phyloP scores from a whole-genome alignment of 2,888 invertebrate species.

The Temnothorax ravouxi region DNA sequence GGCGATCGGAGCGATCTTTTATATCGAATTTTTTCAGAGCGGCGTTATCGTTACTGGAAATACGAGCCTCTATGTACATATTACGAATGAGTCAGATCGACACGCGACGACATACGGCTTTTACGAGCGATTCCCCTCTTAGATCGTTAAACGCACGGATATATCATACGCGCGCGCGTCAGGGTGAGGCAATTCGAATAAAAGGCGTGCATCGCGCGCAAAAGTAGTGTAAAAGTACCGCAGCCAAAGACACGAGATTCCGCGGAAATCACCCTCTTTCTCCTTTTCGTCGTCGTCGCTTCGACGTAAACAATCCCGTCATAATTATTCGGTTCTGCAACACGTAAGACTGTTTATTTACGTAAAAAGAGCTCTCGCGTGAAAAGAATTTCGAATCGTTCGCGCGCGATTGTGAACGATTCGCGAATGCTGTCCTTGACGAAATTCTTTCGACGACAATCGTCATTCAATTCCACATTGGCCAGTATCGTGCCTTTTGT shows the following conservation, averaged over 20 bases:
- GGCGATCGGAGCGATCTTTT: not conserved
- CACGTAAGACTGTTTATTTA: not conserved
- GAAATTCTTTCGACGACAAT: not conserved
- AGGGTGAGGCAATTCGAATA: slow-evolving; percentile 1
- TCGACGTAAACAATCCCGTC: not conserved
- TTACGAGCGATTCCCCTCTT: slow-evolving; percentile 19
- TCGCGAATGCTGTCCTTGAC: not conserved
- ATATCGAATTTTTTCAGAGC: not conserved
- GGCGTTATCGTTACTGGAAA: not conserved
- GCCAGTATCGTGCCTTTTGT: not conserved
- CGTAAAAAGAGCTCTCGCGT: not conserved
- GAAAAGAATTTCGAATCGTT: not conserved
- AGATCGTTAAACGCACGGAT: slow-evolving; percentile 17
- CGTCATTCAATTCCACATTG: not conserved
- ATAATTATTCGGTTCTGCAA: not conserved
- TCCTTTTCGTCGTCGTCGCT: not conserved
- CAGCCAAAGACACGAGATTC: not conserved
- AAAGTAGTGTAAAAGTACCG: too few species aligned
- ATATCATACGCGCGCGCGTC: not conserved
- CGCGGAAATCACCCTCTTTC: not conserved
- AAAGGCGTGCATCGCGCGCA: not conserved
- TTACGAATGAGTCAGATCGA: slow-evolving; percentile 16
- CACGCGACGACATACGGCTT: slow-evolving; percentile 25
- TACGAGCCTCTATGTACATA: not conserved
- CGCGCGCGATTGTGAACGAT: not conserved